Conservation (phyloP, 2,888 invertebrate genomes). For the Mythimna pallens region DNA sequence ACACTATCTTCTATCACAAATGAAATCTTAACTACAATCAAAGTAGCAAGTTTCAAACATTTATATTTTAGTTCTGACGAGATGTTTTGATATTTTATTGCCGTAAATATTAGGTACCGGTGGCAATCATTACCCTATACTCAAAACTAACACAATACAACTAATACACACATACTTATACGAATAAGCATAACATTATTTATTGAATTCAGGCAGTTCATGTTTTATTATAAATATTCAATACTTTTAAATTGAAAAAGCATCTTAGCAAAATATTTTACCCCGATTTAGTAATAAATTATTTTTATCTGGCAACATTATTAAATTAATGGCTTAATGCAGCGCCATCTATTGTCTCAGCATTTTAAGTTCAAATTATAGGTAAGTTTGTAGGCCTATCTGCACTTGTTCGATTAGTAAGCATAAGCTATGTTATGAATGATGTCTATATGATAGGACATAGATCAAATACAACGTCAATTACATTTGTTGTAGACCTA, state of each 20-base stretch:
- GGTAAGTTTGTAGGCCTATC: conserved; percentile 8
- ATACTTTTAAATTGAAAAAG: conserved; percentile 1
- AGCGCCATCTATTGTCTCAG: conserved; percentile 16
- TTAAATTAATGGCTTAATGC: not conserved
- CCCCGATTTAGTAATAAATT: conserved; percentile 36
- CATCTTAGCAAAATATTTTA: conserved; percentile 33
- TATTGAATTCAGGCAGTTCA: conserved; percentile 32
- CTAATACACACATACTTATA: conserved; percentile 19
- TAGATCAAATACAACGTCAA: not conserved
- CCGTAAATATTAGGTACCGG: conserved; percentile 13
- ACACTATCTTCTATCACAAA: conserved; percentile 72
- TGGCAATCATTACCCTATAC: not conserved
- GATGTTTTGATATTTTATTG: conserved; percentile 36
- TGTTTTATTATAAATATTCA: conserved; percentile 7
- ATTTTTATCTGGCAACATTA: conserved; percentile 32
- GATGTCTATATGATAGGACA: not conserved
- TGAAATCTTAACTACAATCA: conserved; percentile 60
- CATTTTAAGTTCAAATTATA: not conserved
- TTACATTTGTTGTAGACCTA: not conserved
- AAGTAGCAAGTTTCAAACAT: conserved; percentile 55
- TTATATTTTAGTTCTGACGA: conserved; percentile 17
- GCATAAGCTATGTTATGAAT: not conserved
- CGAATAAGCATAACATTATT: conserved; percentile 28
- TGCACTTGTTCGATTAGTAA: conserved; percentile 1
- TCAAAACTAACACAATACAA: conserved; percentile 33